These are phyloP conservation scores for Morus bassanus DNA, from an alignment of 2,797 vertebrate genomes.

Conservation along the genomic window DNA sequence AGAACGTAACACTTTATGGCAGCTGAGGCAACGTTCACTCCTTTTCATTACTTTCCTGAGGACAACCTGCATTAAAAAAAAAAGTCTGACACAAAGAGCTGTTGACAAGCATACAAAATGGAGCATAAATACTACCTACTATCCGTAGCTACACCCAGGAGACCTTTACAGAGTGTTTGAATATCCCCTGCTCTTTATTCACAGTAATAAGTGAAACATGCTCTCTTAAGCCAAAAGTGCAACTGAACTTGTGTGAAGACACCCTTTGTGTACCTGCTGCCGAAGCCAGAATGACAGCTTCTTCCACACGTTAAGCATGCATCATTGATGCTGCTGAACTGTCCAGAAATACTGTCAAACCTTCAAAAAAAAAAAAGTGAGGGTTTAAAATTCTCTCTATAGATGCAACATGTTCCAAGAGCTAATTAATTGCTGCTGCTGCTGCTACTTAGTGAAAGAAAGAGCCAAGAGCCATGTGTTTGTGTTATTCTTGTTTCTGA, in stretches of 20 bases:
- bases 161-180: not conserved
- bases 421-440: conserved; percentile 12
- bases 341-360: not conserved
- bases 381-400: not conserved
- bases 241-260: not conserved
- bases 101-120: conserved; percentile 52
- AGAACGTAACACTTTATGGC: not conserved
- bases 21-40: conserved; percentile 1
- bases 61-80: not conserved
- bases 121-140: conserved; percentile 8
- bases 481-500: not conserved
- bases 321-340: not conserved
- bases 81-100: not conserved
- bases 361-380: not conserved
- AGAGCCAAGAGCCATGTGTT: conserved; percentile 27
- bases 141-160: not conserved
- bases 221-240: not conserved
- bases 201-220: not conserved
- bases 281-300: not conserved
- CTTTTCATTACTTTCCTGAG: conserved; percentile 33
- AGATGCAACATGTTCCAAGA: not conserved
- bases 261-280: not conserved
- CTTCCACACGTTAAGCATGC: not conserved
- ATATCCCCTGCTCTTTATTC: not conserved
- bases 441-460: not conserved